These are phyloP conservation scores for Capricornis sumatraensis DNA, from an alignment of 2,113 vertebrate genomes.

Conservation along the genomic window DNA sequence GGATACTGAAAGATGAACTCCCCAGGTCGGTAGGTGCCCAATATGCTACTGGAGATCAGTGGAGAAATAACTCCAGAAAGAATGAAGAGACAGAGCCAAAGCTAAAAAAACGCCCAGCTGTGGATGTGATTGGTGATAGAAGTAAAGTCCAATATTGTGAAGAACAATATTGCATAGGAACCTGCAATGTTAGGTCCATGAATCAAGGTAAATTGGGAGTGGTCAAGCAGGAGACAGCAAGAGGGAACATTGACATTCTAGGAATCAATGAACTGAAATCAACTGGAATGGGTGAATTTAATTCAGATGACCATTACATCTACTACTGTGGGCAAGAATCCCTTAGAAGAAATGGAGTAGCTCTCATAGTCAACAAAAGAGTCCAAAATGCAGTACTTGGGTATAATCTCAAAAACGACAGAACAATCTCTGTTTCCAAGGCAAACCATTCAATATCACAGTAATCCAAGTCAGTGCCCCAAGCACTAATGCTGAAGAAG, in stretches of 20 bases:
- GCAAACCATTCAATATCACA: not conserved
- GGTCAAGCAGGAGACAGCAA: not conserved
- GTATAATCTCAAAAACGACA: not conserved
- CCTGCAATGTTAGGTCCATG: not conserved
- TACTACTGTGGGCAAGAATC: not conserved
- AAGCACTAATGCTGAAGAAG: not conserved
- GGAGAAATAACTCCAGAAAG: not conserved
- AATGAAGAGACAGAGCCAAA: not conserved
- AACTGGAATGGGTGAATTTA: not conserved
- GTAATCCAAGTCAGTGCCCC: not conserved
- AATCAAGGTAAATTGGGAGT: not conserved
- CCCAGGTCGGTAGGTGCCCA: not conserved
- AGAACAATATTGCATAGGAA: not conserved
- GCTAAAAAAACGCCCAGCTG: not conserved
- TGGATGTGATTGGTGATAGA: not conserved
- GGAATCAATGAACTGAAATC: not conserved
- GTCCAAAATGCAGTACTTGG: not conserved
- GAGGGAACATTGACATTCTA: not conserved
- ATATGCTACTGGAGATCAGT: not conserved
- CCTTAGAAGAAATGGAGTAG: not conserved
- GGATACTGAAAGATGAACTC: not conserved
- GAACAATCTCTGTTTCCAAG: not conserved
- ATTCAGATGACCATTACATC: not conserved
- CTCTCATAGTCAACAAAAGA: not conserved
- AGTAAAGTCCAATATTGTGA: not conserved